Conservation (phyloP, 2,888 invertebrate species). For the Abrostola tripartita region DNA sequence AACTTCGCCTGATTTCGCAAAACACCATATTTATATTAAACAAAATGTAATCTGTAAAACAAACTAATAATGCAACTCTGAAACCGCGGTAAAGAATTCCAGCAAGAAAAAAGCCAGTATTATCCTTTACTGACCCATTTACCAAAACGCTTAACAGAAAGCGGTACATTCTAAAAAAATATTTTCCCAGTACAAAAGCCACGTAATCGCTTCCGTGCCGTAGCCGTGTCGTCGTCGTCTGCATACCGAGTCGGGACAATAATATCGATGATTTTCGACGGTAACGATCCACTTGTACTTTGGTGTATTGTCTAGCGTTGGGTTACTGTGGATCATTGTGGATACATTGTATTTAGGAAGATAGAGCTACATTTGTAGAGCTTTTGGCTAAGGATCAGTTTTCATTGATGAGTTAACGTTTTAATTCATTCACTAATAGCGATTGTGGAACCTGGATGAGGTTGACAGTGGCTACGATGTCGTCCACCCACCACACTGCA, state of each 20-base stretch:
- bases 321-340: slow-evolving; percentile 49
- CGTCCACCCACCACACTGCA: too few species aligned
- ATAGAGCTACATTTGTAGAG: too few species aligned
- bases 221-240: slow-evolving; percentile 43
- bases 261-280: slow-evolving; percentile 78
- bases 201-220: slow-evolving; percentile 25
- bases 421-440: too few species aligned
- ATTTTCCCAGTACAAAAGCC: slow-evolving; percentile 8
- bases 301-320: slow-evolving; percentile 70
- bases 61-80: neutral
- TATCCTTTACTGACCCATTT: neutral
- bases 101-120: neutral
- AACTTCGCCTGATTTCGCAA: too few species aligned
- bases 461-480: too few species aligned
- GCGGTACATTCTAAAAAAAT: neutral
- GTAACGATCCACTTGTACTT: slow-evolving; percentile 81
- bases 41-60: neutral
- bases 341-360: too few species aligned
- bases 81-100: neutral
- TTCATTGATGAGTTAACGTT: too few species aligned
- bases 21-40: neutral
- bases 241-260: slow-evolving; percentile 68
- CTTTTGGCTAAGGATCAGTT: too few species aligned
- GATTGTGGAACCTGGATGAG: too few species aligned
- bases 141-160: neutral